These are phyloP conservation scores for Caenorhabditis sp. DNA, from an alignment of 2,888 invertebrate species.

Conservation along the genomic window DNA sequence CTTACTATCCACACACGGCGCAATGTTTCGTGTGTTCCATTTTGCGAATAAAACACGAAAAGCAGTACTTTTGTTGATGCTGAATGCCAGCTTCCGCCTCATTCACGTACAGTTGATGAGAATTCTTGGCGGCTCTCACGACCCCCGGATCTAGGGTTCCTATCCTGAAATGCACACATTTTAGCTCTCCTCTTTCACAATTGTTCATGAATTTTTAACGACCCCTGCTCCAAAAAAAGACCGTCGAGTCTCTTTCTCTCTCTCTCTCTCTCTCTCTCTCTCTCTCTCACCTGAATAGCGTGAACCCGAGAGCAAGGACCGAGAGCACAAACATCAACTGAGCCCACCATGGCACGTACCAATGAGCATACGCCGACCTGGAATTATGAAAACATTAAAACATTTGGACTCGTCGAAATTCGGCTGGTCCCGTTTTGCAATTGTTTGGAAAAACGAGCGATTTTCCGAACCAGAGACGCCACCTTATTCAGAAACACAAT, in stretches of 20 bases:
- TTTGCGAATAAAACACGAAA: conserved; percentile 62
- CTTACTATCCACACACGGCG: conserved; percentile 67
- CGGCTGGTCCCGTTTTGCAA: too few species aligned
- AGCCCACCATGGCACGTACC: conserved; percentile 71
- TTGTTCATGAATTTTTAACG: too few species aligned
- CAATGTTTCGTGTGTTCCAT: conserved; percentile 65
- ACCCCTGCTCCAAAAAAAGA: too few species aligned
- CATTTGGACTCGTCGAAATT: too few species aligned
- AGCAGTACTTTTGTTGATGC: conserved; percentile 60
- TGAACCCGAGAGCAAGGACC: conserved; percentile 45
- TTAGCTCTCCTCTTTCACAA: too few species aligned
- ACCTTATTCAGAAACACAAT: too few species aligned
- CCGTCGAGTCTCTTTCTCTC: too few species aligned
- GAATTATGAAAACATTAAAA: too few species aligned
- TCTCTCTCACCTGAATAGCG: conserved; percentile 53
- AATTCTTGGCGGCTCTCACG: conserved; percentile 47
- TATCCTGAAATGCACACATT: too few species aligned
- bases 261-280: too few species aligned
- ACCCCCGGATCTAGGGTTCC: conserved; percentile 60
- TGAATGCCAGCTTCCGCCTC: conserved; percentile 59
- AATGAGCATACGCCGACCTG: conserved; percentile 64
- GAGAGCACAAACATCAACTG: conserved; percentile 64
- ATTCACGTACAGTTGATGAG: conserved; percentile 54
- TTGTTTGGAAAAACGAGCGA: too few species aligned
- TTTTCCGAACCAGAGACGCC: too few species aligned